Base-by-base conservation (phyloP, 1,140 invertebrate species). In the Brachionus calyciflorus region DNA sequence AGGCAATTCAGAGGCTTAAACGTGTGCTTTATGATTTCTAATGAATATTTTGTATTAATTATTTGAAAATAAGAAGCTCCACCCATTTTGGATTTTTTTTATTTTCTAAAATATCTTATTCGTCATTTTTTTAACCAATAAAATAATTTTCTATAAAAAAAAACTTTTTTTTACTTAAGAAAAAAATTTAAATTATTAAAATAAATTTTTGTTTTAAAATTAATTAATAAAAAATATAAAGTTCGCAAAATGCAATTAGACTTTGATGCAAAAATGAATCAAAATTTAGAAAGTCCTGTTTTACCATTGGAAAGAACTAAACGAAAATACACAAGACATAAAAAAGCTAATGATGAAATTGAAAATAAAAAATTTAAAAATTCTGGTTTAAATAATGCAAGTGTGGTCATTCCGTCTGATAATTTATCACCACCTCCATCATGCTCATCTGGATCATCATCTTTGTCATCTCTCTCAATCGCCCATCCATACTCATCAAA, bases 401-500 rank as follows among this genome's bases (percentile, higher is more conserved):
- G 5, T 46, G 2, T 65, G 19, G 24, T 17, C 17, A 41, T 65
- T 7, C 37, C 26, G 3, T 65, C 60, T 0, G 60, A 65, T 41
- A 44, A 65, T 21, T 24, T 65, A n/a, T 65, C 60, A 7, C 60
- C 60, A 65, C 60, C 60, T 21, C 60, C 60, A 41, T 65, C 60
- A 19, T 65, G 60, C 44, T 65, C 60, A 24, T 65, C 60, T 10
- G 57, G 33, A 10, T 46, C 60, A 12, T 65, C 60, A 10, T 41
- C 60, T 10, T 44, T 44, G 17, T 65, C 60, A 19, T 65, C 60
- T 17, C n/a, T 60, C 17, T 60, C 55, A 28, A 33, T 65, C 1
- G 7, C 60, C 10, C n/a, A 65, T 65, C 60, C 60, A 10, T 65
- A 30, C 24, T 44, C 60, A 2, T n/a, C 24, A 24, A 65, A 44